Conservation (phyloP, 2,888 invertebrate genomes). For the Frankliniella intonsa region DNA sequence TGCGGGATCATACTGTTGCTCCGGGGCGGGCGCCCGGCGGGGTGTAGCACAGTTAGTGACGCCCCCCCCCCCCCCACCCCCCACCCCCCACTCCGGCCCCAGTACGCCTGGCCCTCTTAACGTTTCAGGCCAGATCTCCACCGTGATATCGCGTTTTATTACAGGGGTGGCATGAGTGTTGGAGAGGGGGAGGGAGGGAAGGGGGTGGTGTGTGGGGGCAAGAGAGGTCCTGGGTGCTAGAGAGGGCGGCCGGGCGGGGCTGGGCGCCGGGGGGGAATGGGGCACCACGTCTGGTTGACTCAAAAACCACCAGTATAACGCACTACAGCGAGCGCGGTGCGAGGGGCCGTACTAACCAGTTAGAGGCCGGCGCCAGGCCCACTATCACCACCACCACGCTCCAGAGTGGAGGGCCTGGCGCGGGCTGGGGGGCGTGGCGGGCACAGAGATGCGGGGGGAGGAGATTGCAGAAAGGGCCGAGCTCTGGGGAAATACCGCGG, state of each 20-base stretch:
- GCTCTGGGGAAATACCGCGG: slow-evolving; percentile 21
- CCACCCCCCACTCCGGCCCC: background rate
- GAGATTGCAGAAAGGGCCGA: background rate
- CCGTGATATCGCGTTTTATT: slow-evolving; percentile 13
- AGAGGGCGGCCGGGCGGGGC: background rate
- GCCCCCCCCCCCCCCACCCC: background rate
- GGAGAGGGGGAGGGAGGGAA: background rate
- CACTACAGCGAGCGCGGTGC: background rate
- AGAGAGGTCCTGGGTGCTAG: background rate
- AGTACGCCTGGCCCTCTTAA: background rate
- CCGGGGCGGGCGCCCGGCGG: background rate
- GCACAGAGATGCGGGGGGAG: background rate
- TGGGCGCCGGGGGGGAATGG: background rate
- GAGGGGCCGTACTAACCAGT: background rate
- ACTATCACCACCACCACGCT: background rate
- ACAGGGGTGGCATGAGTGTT: background rate
- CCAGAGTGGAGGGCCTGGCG: background rate
- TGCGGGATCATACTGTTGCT: background rate
- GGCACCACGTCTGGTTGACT: background rate
- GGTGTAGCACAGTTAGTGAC: background rate
- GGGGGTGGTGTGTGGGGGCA: too few species aligned
- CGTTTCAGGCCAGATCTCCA: slow-evolving; percentile 13
- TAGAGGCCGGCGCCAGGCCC: background rate
- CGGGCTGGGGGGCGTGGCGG: too few species aligned
- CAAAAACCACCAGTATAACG: slow-evolving; percentile 9